phyloP scores from a whole-genome alignment of 1,140 invertebrate genomes.

The Trichomalopsis sarcophagae region DNA sequence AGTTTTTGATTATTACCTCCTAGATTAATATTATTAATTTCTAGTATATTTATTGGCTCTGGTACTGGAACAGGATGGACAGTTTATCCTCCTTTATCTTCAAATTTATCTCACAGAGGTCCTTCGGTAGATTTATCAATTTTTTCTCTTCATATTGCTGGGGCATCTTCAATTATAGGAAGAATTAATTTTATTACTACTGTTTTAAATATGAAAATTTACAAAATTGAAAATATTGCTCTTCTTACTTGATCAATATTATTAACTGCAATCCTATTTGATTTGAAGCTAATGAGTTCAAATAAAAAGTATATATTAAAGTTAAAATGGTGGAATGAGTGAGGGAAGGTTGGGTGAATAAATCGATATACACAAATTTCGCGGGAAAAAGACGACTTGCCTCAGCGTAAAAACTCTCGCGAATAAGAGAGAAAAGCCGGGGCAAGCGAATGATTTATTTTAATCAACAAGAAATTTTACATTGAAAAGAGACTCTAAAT shows the following conservation, averaged over 20 bases:
- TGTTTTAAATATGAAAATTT: slow-evolving; percentile 76
- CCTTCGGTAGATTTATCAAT: slow-evolving; percentile 81
- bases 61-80: slow-evolving; percentile 82
- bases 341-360: too few relatives aligned
- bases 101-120: slow-evolving; percentile 75
- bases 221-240: slow-evolving; percentile 77
- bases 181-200: slow-evolving; percentile 81
- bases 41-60: slow-evolving; percentile 77
- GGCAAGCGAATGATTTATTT: too few relatives aligned
- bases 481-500: too few relatives aligned
- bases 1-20: slow-evolving; percentile 84
- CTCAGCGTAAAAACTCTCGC: too few relatives aligned
- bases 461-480: too few relatives aligned
- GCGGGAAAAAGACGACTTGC: too few relatives aligned
- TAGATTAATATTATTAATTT: slow-evolving; percentile 77
- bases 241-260: slow-evolving; percentile 81
- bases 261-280: slow-evolving; percentile 83
- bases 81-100: slow-evolving; percentile 80
- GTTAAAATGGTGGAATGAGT: too few relatives aligned
- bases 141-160: slow-evolving; percentile 81
- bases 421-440: too few relatives aligned
- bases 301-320: too few relatives aligned
- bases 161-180: slow-evolving; percentile 81
- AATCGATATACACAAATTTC: too few relatives aligned
- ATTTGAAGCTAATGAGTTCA: too few relatives aligned